Evolutionary conservation across 2,888 invertebrate species (phyloP).

Genomic region (Himalopsyche anomala): DNA sequence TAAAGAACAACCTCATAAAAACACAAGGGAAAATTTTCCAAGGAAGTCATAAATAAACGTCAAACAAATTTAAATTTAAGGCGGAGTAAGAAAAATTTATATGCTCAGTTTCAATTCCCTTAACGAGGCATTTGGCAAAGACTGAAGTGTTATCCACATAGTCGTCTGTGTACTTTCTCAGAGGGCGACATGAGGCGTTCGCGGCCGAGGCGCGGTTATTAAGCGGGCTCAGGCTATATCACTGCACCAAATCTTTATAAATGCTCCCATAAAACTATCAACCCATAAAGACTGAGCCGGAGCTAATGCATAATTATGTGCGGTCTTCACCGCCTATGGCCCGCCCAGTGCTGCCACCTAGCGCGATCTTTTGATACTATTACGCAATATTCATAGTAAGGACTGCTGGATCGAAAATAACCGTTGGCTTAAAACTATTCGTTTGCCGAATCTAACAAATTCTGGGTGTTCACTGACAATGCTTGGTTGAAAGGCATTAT

Average conservation of each 20-base stretch:
- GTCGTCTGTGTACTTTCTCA: not conserved
- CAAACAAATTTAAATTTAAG: conserved; percentile 22
- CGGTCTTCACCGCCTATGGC: conserved; percentile 61
- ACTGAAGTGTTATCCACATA: conserved; percentile 27
- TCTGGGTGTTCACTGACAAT: too few relatives aligned
- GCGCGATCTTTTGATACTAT: conserved; percentile 1
- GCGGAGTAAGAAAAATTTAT: conserved; percentile 4
- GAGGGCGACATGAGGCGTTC: conserved; percentile 11
- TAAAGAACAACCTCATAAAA: conserved; percentile 1
- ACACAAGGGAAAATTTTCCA: conserved; percentile 1
- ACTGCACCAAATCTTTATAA: conserved; percentile 65
- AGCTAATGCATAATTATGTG: conserved; percentile 65
- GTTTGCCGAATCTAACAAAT: too few relatives aligned
- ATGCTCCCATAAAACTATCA: conserved; percentile 65
- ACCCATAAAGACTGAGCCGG: conserved; percentile 61
- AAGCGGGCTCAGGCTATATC: conserved; percentile 59
- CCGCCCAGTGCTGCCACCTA: conserved; percentile 35
- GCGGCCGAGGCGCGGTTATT: conserved; percentile 52
- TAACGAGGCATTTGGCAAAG: conserved; percentile 34
- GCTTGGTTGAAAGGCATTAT: too few relatives aligned
- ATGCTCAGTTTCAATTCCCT: conserved; percentile 20
- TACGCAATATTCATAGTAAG: conserved; percentile 11
- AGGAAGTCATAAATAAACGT: not conserved
- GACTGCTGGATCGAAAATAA: too few relatives aligned
- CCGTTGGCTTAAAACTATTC: too few relatives aligned